phyloP scores from a whole-genome alignment of 2,888 invertebrate genomes.

The Dryobota labecula region DNA sequence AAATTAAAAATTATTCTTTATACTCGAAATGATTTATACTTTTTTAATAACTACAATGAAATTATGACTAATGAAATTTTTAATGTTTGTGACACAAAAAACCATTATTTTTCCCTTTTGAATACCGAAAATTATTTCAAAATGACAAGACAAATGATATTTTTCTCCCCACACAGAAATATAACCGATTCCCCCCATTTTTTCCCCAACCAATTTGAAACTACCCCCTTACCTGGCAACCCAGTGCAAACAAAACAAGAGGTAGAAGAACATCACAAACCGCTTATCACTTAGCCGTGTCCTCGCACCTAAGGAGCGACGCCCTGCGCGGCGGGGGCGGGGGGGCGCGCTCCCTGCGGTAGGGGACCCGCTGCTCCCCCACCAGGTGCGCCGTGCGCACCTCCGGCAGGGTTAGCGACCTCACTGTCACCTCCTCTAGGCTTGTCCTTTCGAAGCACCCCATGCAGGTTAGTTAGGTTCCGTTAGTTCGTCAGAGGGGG shows the following conservation, averaged over 20 bases:
- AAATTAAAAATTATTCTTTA: neutral
- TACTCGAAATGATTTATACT: neutral
- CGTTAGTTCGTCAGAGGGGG: slow-evolving; percentile 39
- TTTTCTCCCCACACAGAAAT: neutral
- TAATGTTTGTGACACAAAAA: neutral
- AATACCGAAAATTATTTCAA: neutral
- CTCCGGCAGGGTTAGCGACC: slow-evolving; percentile 81
- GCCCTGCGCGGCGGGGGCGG: slow-evolving; percentile 85
- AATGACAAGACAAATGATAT: neutral
- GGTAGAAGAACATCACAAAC: slow-evolving; percentile 72
- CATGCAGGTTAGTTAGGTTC: slow-evolving; percentile 79
- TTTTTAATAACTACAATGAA: slow-evolving; percentile 24
- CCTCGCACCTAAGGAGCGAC: slow-evolving; percentile 83
- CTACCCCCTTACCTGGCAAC: slow-evolving; percentile 52
- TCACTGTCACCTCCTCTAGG: slow-evolving; percentile 84
- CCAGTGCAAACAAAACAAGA: slow-evolving; percentile 31
- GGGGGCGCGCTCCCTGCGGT: slow-evolving; percentile 77
- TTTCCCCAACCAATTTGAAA: neutral
- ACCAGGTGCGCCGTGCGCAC: slow-evolving; percentile 82
- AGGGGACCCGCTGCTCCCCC: slow-evolving; percentile 69
- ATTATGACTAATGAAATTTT: neutral
- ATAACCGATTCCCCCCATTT: neutral
- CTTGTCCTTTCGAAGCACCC: slow-evolving; percentile 78
- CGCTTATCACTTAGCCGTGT: slow-evolving; percentile 72
- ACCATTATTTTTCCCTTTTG: no score